Percentiles rank a stretch among this genome's conserved stretches.
Evolutionary conservation across 2,113 vertebrate genomes (phyloP).

Genomic region (Phoenicopterus ruber): DNA sequence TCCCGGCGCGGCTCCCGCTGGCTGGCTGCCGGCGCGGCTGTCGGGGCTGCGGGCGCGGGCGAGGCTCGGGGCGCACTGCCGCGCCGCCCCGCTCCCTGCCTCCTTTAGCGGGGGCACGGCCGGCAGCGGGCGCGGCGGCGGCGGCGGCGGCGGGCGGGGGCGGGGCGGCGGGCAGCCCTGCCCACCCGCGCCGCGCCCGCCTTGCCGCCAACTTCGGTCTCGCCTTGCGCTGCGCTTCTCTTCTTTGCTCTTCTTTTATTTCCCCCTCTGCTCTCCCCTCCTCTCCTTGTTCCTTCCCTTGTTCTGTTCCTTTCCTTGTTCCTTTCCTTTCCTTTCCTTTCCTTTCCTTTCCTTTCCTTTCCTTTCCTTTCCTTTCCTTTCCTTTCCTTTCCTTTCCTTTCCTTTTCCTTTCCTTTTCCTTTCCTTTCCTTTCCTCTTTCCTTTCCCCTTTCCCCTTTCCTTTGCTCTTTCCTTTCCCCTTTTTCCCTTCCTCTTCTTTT

Average conservation of each 20-base stretch:
- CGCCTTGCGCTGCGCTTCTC: background rate
- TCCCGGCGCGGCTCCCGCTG: background rate
- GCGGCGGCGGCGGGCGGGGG: background rate
- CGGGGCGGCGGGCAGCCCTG: background rate
- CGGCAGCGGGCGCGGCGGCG: background rate
- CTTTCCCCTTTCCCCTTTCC: background rate
- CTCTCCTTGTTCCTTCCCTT: background rate
- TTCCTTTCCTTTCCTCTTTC: too few relatives aligned
- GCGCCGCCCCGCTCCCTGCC: background rate
- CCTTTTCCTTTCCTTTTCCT: fast-evolving
- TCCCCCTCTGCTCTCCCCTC: background rate
- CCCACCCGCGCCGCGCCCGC: background rate
- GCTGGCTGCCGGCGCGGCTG: background rate
- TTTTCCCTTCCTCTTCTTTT: too few relatives aligned
- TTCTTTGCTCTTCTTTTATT: background rate
- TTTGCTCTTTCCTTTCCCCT: background rate
- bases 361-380: fast-evolving
- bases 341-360: background rate
- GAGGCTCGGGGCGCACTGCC: background rate
- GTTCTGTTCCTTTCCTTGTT: background rate
- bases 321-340: background rate
- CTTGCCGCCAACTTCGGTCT: background rate
- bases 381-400: background rate
- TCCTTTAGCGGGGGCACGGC: background rate
- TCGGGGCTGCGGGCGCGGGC: background rate